Evolutionary conservation across 2,113 vertebrate genomes (phyloP).

Genomic region (Muntiacus reevesi): DNA sequence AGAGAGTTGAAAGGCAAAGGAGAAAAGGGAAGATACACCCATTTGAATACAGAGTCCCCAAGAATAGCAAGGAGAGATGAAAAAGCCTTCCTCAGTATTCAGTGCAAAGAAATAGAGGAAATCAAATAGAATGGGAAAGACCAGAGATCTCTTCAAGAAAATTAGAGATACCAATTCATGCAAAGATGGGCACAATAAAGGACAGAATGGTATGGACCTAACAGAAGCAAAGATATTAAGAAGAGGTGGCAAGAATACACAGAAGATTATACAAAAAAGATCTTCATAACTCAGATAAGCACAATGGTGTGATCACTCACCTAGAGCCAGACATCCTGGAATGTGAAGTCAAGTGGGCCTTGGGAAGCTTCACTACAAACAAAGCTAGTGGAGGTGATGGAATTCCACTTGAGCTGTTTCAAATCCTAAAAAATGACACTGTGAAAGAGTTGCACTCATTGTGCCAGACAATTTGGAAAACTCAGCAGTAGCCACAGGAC

Average conservation of each 20-base stretch:
- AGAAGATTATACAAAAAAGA: background rate
- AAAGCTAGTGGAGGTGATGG: background rate
- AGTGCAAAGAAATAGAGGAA: background rate
- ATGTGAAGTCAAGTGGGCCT: background rate
- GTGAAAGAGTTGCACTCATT: background rate
- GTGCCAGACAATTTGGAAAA: background rate
- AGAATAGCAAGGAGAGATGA: background rate
- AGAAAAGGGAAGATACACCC: background rate
- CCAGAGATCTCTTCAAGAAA: background rate
- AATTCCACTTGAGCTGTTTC: background rate
- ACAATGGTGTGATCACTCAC: background rate
- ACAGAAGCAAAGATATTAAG: background rate
- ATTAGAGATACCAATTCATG: background rate
- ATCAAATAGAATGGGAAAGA: background rate
- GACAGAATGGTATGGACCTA: background rate
- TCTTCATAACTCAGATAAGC: background rate
- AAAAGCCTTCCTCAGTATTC: background rate
- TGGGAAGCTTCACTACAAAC: background rate
- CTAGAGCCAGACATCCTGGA: background rate
- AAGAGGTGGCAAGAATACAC: background rate
- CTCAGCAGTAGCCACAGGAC: background rate
- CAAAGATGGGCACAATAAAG: background rate
- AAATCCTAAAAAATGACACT: background rate
- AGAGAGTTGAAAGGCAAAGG: background rate
- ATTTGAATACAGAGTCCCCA: background rate